Conservation (phyloP, 2,888 invertebrate genomes). For the Nysson spinosus region DNA sequence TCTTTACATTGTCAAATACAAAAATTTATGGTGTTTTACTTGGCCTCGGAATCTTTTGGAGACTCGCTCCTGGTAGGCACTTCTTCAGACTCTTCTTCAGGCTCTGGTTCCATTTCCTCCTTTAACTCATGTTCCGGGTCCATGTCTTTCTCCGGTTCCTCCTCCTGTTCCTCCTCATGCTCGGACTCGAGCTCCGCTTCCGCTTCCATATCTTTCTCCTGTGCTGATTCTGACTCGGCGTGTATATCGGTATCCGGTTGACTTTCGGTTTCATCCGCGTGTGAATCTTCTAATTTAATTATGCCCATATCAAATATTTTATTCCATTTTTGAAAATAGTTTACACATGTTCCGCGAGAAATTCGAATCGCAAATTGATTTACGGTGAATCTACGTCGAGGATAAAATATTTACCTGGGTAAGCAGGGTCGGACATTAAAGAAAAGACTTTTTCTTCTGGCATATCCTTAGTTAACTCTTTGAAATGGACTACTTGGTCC, state of each 20-base stretch:
- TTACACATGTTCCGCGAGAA: not conserved
- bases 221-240: too few species aligned
- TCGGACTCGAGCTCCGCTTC: too few species aligned
- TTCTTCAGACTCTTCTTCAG: constrained; percentile 45
- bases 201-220: too few species aligned
- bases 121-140: too few species aligned
- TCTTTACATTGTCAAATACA: constrained; percentile 43
- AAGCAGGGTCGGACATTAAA: constrained; percentile 82
- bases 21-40: constrained; percentile 64
- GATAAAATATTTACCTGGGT: constrained; percentile 73
- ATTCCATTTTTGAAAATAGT: not conserved
- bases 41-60: constrained; percentile 58
- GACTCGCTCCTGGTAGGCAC: constrained; percentile 59
- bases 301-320: constrained; percentile 29
- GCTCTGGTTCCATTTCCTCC: too few species aligned
- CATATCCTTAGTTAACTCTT: constrained; percentile 82
- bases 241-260: constrained; percentile 45
- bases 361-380: too few species aligned
- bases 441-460: constrained; percentile 81
- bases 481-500: constrained; percentile 83
- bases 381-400: not conserved
- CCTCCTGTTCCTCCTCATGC: too few species aligned
- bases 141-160: too few species aligned
- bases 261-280: constrained; percentile 50
- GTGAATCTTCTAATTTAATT: constrained; percentile 37